A percentile compares a stretch with the other conserved stretches of the same genome.
Evolutionary conservation across 2,113 vertebrate species (phyloP).

Genomic region (Strix uralensis): DNA sequence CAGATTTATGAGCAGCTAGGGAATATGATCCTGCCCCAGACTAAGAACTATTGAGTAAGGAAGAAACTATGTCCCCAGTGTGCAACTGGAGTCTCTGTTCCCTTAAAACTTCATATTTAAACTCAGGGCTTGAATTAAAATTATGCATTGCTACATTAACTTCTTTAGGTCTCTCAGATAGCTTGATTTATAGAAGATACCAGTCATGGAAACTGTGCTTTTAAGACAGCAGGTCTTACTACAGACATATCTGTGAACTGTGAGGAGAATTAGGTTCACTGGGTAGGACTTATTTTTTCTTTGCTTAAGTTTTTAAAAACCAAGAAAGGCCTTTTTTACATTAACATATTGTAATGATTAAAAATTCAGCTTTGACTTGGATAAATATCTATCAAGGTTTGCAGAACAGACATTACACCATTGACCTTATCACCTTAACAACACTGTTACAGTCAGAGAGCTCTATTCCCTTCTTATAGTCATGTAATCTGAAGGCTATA

Average conservation of each 20-base stretch:
- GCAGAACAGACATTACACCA: neutral
- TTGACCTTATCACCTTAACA: conserved; percentile 43
- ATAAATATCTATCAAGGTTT: conserved; percentile 32
- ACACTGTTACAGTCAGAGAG: neutral
- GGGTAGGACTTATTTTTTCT: neutral
- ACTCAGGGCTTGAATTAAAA: neutral
- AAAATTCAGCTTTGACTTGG: conserved; percentile 10
- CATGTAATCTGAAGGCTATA: neutral
- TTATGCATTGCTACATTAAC: neutral
- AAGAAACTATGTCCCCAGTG: neutral
- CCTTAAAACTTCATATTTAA: conserved; percentile 1
- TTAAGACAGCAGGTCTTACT: neutral
- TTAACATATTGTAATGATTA: neutral
- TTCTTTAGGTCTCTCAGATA: neutral
- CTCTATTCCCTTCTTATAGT: neutral
- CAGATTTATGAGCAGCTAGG: neutral
- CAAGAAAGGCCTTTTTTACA: neutral
- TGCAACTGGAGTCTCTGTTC: neutral
- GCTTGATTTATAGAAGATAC: neutral
- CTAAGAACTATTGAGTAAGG: neutral
- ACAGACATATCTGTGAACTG: neutral
- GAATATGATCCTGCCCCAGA: neutral
- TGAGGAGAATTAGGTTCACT: neutral
- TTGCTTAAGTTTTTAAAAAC: neutral
- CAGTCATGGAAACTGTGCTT: neutral